These are phyloP conservation scores for Propsilocerus akamusi DNA, from an alignment of 1,140 invertebrate species.

Conservation along the genomic window DNA sequence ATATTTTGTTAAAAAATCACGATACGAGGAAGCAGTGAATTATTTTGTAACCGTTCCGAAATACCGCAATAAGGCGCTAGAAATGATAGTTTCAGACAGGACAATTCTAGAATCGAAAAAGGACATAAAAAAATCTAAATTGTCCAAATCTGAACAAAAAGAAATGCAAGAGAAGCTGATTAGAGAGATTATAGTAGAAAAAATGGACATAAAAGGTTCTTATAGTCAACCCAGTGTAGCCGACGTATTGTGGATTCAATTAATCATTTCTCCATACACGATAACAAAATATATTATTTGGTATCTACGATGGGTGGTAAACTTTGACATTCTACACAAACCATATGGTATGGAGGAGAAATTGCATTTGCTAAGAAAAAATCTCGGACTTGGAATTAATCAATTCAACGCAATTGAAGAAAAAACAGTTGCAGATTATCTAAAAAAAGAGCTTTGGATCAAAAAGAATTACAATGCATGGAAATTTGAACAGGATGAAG, in stretches of 20 bases:
- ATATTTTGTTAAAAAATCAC: slow-evolving; percentile 53
- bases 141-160: slow-evolving; percentile 47
- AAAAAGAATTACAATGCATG: slow-evolving; percentile 57
- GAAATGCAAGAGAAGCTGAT: slow-evolving; percentile 57
- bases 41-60: slow-evolving; percentile 76
- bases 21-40: slow-evolving; percentile 66
- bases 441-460: slow-evolving; percentile 62
- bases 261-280: slow-evolving; percentile 58
- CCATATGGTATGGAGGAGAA: slow-evolving; percentile 69
- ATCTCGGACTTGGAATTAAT: slow-evolving; percentile 47
- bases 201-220: slow-evolving; percentile 79
- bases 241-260: slow-evolving; percentile 66
- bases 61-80: slow-evolving; percentile 63
- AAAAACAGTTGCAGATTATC: slow-evolving; percentile 48
- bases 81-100: slow-evolving; percentile 55
- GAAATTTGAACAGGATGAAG: slow-evolving; percentile 66
- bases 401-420: slow-evolving; percentile 55
- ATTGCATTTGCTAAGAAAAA: slow-evolving; percentile 60
- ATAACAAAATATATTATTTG: slow-evolving; percentile 46
- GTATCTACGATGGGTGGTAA: slow-evolving; percentile 63
- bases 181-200: slow-evolving; percentile 64
- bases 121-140: slow-evolving; percentile 29
- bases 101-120: slow-evolving; percentile 32
- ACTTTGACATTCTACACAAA: slow-evolving; percentile 51
- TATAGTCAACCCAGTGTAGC: slow-evolving; percentile 61